A percentile compares a stretch with the other conserved stretches of the same genome.
Conservation (phyloP, 2,113 vertebrate genomes). For the Camelus dromedarius region DNA sequence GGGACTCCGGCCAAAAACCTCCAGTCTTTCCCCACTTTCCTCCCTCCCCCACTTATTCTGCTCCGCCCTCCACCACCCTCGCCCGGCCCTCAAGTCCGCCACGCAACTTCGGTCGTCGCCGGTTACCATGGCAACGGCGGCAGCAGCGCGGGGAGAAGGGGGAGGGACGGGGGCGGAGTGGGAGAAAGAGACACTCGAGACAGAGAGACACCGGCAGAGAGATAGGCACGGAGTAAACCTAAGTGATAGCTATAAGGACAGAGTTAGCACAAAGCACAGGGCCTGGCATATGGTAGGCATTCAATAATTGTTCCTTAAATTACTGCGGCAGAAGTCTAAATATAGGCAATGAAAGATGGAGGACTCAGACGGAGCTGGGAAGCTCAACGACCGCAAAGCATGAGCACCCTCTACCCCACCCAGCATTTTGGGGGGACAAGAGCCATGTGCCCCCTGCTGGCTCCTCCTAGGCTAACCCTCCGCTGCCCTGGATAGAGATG, state of each 20-base stretch:
- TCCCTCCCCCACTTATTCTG: slow-evolving; percentile 66
- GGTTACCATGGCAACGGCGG: slow-evolving; percentile 81
- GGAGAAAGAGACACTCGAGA: slow-evolving; percentile 76
- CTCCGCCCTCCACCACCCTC: slow-evolving; percentile 76
- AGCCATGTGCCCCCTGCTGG: slow-evolving; percentile 73
- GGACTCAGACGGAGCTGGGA: not conserved
- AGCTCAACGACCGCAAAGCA: slow-evolving; percentile 44
- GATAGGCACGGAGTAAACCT: slow-evolving; percentile 18
- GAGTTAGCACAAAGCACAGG: slow-evolving; percentile 20
- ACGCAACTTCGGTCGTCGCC: slow-evolving; percentile 79
- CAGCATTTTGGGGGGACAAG: not conserved
- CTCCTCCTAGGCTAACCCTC: slow-evolving; percentile 50
- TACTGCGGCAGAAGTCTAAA: slow-evolving; percentile 72
- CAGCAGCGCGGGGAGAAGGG: slow-evolving; percentile 77
- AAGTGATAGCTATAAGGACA: slow-evolving; percentile 31
- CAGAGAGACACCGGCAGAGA: slow-evolving; percentile 64
- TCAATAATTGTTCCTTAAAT: slow-evolving; percentile 59
- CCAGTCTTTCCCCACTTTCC: not conserved
- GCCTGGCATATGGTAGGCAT: not conserved
- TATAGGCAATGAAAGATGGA: slow-evolving; percentile 73
- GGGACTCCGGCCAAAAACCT: not conserved
- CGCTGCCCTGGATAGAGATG: slow-evolving; percentile 66
- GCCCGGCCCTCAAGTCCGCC: slow-evolving; percentile 72
- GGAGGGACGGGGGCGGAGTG: slow-evolving; percentile 83
- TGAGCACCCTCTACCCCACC: slow-evolving; percentile 32